Base-by-base conservation (phyloP, 2,888 invertebrate genomes). In the Acanthosoma haemorrhoidale region DNA sequence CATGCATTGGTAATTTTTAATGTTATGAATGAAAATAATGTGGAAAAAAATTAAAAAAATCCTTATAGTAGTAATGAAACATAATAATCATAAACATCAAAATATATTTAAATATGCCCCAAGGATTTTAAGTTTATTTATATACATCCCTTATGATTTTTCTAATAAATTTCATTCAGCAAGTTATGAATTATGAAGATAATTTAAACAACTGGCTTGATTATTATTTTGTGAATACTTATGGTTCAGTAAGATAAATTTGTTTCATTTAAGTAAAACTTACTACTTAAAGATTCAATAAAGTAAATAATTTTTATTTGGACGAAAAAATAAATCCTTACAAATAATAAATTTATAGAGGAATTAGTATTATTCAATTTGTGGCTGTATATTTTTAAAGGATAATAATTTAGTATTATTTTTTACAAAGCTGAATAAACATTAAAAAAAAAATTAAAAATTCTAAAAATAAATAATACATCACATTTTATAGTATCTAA, bases 1-100 rank as follows among this genome's bases (percentile, higher is more conserved):
- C 32, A 39, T 63, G 36, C 36, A 41, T 63, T 38, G 60, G 60
- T 60, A 60, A 60, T 34, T 60, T 60, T 60, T 60, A 60, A 60
- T 60, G 60, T 43, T 21, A 60, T 18, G 31, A 60, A 60, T 36
- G 31, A 59, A 59, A 59, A 59, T 32, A 29, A 59, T 59, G 59
- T 59, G 60, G 36, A 36, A 36, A 60, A 60, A 34, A 34, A 34
- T 18, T 18, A 60, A 34, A 60, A n/a, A n/a, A n/a, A n/a, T 1
- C 43, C 13, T 60, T 25, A 60, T 34, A 59, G 16, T 41, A 59
- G 15, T 60, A 15, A 60, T 60, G 34, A 34, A 34, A 34, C 18
- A 60, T 21, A 60, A 34, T 60, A 60, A 60, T 59, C 15, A 32
- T 32, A 60, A 60, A 21, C 21, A 36, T 34, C 18, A 15, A 60